A percentile compares a stretch with the other conserved stretches of the same genome.
Conservation (phyloP, 2,888 invertebrate species). For the Sceliomorpha sp. region DNA sequence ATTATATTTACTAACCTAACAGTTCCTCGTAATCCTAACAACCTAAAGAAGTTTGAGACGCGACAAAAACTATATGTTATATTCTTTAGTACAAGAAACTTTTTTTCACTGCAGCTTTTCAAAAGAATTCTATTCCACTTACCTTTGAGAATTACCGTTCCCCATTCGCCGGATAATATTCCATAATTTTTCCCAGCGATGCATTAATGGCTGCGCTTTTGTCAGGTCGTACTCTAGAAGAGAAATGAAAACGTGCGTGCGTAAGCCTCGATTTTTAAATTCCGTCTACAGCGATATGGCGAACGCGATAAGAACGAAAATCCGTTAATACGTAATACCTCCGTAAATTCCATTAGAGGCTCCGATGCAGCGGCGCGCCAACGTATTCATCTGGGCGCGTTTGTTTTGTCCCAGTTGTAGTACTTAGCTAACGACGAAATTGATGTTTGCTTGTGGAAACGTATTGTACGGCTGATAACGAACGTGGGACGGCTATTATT, state of each 20-base stretch:
- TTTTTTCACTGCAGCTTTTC: too few species aligned
- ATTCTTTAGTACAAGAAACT: too few species aligned
- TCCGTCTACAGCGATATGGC: conserved; percentile 19
- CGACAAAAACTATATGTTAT: too few species aligned
- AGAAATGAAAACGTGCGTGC: too few species aligned
- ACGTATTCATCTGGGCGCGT: conserved; percentile 37
- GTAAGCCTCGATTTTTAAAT: too few species aligned
- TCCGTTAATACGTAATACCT: conserved; percentile 43
- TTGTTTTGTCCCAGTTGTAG: conserved; percentile 51
- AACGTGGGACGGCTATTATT: conserved; percentile 49
- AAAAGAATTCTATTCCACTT: too few species aligned
- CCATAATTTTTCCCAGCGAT: background rate
- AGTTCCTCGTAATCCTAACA: too few species aligned
- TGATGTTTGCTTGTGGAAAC: conserved; percentile 42
- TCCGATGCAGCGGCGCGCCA: conserved; percentile 26
- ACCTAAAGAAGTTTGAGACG: too few species aligned
- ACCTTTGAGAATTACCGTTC: too few species aligned
- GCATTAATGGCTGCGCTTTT: background rate
- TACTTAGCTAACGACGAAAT: conserved; percentile 55
- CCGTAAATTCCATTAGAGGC: conserved; percentile 43
- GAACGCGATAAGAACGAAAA: conserved; percentile 41
- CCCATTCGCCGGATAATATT: too few species aligned
- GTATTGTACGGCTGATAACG: conserved; percentile 52
- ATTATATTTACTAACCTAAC: too few species aligned
- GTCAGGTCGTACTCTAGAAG: background rate